These are phyloP conservation scores for Agapornis canus DNA, from an alignment of 2,797 vertebrate species.

Conservation along the genomic window DNA sequence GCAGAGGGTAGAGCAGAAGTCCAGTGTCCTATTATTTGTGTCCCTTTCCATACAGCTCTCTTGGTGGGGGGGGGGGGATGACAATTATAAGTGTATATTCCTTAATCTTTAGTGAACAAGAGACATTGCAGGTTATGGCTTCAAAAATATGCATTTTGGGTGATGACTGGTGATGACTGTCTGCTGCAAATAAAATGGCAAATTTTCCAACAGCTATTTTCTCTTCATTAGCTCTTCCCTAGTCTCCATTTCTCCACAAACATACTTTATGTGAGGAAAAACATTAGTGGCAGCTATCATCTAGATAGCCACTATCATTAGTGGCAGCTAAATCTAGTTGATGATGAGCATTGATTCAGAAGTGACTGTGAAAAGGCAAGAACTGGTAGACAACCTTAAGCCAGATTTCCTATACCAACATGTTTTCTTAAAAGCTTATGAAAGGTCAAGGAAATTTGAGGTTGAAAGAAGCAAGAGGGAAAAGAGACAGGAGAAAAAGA, in stretches of 20 bases:
- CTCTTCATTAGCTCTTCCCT: not conserved
- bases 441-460: not conserved
- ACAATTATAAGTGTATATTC: not conserved
- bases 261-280: not conserved
- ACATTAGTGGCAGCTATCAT: not conserved
- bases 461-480: not conserved
- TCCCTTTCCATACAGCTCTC: not conserved
- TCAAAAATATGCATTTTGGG: not conserved
- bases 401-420: not conserved
- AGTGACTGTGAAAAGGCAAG: not conserved
- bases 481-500: not conserved
- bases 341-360: not conserved
- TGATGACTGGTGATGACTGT: not conserved
- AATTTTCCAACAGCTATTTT: not conserved
- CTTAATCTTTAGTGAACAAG: not conserved
- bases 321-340: not conserved
- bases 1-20: not conserved
- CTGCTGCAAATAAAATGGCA: not conserved
- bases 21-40: not conserved
- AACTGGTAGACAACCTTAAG: not conserved
- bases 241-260: not conserved
- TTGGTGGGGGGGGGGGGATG: too few species aligned
- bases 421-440: not conserved
- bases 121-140: not conserved
- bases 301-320: too few species aligned